phyloP scores from a whole-genome alignment of 2,797 vertebrate genomes.

The Sphenodon punctatus region DNA sequence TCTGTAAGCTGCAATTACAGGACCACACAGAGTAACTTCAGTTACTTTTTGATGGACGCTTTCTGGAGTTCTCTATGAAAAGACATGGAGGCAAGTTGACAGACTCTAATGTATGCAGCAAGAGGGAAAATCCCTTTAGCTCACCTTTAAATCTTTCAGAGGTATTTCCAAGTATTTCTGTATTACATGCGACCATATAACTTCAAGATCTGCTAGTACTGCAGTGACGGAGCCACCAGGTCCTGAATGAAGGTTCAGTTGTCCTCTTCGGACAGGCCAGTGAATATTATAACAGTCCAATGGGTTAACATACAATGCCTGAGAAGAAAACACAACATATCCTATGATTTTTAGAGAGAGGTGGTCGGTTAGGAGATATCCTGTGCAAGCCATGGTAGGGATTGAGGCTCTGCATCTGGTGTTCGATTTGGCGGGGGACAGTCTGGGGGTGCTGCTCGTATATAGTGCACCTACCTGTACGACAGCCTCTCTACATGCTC shows the following conservation, averaged over 20 bases:
- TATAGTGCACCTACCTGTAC: too few species aligned
- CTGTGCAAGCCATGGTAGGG: too few species aligned
- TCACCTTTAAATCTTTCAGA: constrained; percentile 95
- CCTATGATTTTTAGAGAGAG: too few species aligned
- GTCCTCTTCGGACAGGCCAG: constrained; percentile 91
- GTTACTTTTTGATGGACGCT: background rate
- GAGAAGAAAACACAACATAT: constrained; percentile 25
- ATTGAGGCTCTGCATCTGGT: too few species aligned
- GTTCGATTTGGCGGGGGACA: too few species aligned
- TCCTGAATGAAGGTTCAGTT: constrained; percentile 88
- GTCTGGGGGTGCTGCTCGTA: too few species aligned
- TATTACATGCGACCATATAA: constrained; percentile 92
- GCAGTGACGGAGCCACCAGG: constrained; percentile 90
- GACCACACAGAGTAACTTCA: too few species aligned
- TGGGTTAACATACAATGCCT: constrained; percentile 93
- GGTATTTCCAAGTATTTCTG: constrained; percentile 95
- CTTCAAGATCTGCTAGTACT: constrained; percentile 90
- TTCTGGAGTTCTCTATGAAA: background rate
- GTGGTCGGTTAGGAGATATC: too few species aligned
- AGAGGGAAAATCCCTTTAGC: background rate
- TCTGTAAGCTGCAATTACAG: too few species aligned
- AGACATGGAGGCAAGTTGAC: background rate
- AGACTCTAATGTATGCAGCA: background rate
- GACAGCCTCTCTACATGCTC: too few species aligned
- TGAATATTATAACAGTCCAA: constrained; percentile 90